These are phyloP conservation scores for Halictus rubicundus DNA, from an alignment of 1,140 invertebrate species.

Conservation along the genomic window DNA sequence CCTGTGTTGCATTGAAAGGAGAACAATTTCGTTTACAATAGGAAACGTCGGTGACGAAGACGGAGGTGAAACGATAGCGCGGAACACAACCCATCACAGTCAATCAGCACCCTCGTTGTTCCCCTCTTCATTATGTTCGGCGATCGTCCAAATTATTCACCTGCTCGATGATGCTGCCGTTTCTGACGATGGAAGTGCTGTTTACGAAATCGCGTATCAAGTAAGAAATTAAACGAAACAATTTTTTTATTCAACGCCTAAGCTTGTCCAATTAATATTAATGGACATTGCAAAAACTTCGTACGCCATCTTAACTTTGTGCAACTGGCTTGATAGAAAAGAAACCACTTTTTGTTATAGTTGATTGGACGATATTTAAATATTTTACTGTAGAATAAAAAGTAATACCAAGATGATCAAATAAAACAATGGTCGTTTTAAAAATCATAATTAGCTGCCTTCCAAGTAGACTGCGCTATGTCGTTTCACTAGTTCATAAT, in stretches of 20 bases:
- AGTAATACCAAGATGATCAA: too few relatives aligned
- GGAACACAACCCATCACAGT: conserved; percentile 88
- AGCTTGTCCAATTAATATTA: too few relatives aligned
- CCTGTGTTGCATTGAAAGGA: not conserved
- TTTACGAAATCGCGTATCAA: conserved; percentile 94
- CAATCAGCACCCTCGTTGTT: conserved; percentile 97
- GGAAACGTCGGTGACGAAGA: conserved; percentile 83
- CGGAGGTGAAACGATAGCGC: conserved; percentile 84
- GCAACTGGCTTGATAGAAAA: too few relatives aligned
- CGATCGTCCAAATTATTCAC: conserved; percentile 96
- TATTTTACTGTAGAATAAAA: too few relatives aligned
- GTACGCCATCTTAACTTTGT: too few relatives aligned
- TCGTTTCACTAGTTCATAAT: too few relatives aligned
- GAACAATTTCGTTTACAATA: conserved; percentile 30
- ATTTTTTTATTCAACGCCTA: not conserved
- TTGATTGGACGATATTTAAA: too few relatives aligned
- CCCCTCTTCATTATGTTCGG: conserved; percentile 97
- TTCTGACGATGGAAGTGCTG: conserved; percentile 93
- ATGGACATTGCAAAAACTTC: too few relatives aligned
- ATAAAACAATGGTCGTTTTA: too few relatives aligned
- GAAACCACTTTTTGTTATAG: too few relatives aligned
- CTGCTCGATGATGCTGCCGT: conserved; percentile 98
- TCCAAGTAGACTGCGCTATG: too few relatives aligned
- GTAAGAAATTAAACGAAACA: conserved; percentile 73
- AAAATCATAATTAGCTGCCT: too few relatives aligned